Conservation (phyloP, 1,140 invertebrate species). For the Aphelenchoides besseyi region DNA sequence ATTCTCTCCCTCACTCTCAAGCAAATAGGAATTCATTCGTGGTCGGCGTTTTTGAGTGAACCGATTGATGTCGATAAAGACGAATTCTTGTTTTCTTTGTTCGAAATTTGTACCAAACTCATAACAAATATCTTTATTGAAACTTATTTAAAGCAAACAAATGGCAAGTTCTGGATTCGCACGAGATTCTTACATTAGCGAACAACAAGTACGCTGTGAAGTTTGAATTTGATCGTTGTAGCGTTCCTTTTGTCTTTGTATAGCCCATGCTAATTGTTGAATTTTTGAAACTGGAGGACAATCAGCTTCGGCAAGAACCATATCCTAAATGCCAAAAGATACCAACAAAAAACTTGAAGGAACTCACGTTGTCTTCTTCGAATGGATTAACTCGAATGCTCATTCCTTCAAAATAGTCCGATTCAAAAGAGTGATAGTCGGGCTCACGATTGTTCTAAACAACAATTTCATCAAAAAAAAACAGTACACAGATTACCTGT, state of each 20-base stretch:
- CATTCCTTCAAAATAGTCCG: conserved; percentile 24
- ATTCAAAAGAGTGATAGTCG: background rate
- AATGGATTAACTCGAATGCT: conserved; percentile 25
- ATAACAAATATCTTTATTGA: no score
- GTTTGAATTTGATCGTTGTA: conserved; percentile 24
- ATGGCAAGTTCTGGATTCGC: no score
- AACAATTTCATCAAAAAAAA: conserved; percentile 1
- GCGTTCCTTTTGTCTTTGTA: conserved; percentile 33
- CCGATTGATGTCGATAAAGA: no score
- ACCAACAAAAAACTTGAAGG: background rate
- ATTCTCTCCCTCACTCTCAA: background rate
- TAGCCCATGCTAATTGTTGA: conserved; percentile 38
- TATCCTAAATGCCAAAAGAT: conserved; percentile 20
- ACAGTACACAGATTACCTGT: background rate
- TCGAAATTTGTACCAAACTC: no score
- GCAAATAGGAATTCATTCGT: background rate
- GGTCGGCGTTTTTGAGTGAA: no score
- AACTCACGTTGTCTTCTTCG: conserved; percentile 21
- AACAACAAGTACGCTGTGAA: conserved; percentile 31
- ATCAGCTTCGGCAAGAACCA: conserved; percentile 28
- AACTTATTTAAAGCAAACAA: no score
- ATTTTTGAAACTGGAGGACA: conserved; percentile 28
- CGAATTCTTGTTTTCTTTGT: no score
- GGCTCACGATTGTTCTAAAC: background rate
- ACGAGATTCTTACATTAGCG: conserved; percentile 23